A percentile compares a stretch with the other conserved stretches of the same genome.
These are phyloP conservation scores for Neodiprion fabricii DNA, from an alignment of 1,140 invertebrate species.

Conservation along the genomic window DNA sequence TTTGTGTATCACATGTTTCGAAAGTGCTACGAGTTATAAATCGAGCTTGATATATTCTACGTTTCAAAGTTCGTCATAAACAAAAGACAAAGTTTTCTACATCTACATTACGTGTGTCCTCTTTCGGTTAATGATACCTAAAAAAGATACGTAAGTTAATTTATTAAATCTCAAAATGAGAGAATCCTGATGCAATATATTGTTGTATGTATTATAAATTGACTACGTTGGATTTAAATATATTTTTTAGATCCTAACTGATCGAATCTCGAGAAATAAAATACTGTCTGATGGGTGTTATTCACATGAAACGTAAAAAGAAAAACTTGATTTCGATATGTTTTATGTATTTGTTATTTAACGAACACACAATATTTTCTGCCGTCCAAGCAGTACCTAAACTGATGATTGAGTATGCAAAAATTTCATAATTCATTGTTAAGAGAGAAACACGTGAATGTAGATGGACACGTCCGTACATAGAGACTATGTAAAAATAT, in stretches of 20 bases:
- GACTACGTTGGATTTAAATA: not conserved
- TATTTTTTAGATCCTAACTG: not conserved
- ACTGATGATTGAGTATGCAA: not conserved
- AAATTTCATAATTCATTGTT: not conserved
- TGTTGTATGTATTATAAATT: too few species aligned
- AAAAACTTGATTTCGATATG: not conserved
- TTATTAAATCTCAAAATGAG: too few species aligned
- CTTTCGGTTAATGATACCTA: not conserved
- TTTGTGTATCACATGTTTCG: not conserved
- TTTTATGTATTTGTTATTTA: too few species aligned
- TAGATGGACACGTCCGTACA: not conserved
- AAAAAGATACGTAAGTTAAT: too few species aligned
- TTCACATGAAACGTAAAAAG: not conserved
- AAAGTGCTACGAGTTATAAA: not conserved
- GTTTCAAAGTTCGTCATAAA: not conserved
- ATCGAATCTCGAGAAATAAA: not conserved
- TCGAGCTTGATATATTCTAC: too few species aligned
- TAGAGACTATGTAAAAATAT: constrained; percentile 6
- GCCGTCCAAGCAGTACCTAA: constrained; percentile 4
- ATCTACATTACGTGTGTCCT: not conserved
- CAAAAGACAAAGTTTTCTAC: not conserved
- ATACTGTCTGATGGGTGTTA: not conserved
- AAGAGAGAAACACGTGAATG: not conserved
- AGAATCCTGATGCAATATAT: too few species aligned
- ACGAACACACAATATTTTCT: not conserved